Base-by-base conservation (phyloP, 2,888 invertebrate species). In the Lithosia quadra region DNA sequence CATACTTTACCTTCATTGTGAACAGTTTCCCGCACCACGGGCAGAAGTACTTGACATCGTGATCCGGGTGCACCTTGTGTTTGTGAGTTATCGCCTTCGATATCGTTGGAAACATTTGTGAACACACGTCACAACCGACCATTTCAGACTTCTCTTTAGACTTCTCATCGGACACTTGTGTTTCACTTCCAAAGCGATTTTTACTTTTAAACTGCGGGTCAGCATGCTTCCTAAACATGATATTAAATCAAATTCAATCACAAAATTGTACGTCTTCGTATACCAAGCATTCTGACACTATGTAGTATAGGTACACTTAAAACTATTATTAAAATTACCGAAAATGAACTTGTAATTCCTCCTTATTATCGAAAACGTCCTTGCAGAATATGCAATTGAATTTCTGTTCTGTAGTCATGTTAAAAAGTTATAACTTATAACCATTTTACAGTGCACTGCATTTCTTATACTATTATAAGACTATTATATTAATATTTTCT, bases 21-120 rank as follows among this genome's bases (percentile, higher is more conserved):
- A 97, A 97, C 66, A 96, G 95, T 93, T 96, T 96, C 11, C 97
- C 97, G 86, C 97, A 97, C 91, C 96, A 95, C 34, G 95, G 95
- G 73, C 97, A 97, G 86, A 96, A 96, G 87, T 96, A 95, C 85
- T 96, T 96, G 28, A 95, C 92, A 60, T 95, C 95, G 83, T 95
- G 96, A 73, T 96, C 95, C 1, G 96, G 96, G 91, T 97, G 97
- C 75, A 96, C 93, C 83, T 96, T 96, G 85, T 96, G 96, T 87
- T 96, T 96, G 90, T 97, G 97, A 80, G 96, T 96, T 79, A 97
- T 96, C 7, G 96, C 96, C 73, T 95, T 95, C 1, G 96, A 96
- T 81, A 96, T 95, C 1, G 95, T 95, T 2, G 95, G 93, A 76
- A 96, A 96, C 66, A 91, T 87, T 85, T 95, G 94, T 3, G 95